Conservation (phyloP, 2,113 vertebrate species). For the Lampris megalopsis region DNA sequence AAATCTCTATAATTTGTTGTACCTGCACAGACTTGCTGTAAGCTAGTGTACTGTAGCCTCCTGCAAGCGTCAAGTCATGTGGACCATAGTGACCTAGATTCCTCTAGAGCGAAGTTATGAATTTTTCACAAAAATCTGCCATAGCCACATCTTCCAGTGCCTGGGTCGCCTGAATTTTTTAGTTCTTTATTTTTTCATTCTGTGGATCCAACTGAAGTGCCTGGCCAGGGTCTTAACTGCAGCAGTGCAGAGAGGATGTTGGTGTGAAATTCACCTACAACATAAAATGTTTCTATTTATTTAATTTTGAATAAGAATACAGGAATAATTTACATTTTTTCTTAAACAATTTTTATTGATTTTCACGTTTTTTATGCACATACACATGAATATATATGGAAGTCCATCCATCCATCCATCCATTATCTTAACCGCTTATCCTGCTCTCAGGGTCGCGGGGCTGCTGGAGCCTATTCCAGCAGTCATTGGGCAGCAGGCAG, state of each 20-base stretch:
- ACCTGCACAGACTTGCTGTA: neutral
- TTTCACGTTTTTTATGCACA: too few relatives aligned
- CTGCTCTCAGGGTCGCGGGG: too few relatives aligned
- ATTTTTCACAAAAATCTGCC: constrained; percentile 76
- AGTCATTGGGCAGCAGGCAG: too few relatives aligned
- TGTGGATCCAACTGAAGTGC: constrained; percentile 14
- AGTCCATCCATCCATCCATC: too few relatives aligned
- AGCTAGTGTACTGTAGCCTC: neutral
- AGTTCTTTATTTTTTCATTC: constrained; percentile 58
- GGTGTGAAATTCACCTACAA: neutral
- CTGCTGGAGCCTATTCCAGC: too few relatives aligned
- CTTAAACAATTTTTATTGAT: too few relatives aligned
- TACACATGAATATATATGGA: too few relatives aligned
- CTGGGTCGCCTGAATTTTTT: constrained; percentile 69
- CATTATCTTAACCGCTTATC: too few relatives aligned
- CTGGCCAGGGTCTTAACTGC: constrained; percentile 21
- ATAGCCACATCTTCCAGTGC: constrained; percentile 55
- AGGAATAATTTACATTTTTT: constrained; percentile 7
- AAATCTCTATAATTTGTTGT: neutral
- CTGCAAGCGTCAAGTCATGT: neutral
- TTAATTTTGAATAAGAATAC: neutral
- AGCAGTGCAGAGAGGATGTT: constrained; percentile 15
- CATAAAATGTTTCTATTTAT: neutral
- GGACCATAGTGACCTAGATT: constrained; percentile 58
- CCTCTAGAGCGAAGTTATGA: constrained; percentile 61